These are phyloP conservation scores for Melieria omissa DNA, from an alignment of 2,888 invertebrate genomes.

Conservation along the genomic window DNA sequence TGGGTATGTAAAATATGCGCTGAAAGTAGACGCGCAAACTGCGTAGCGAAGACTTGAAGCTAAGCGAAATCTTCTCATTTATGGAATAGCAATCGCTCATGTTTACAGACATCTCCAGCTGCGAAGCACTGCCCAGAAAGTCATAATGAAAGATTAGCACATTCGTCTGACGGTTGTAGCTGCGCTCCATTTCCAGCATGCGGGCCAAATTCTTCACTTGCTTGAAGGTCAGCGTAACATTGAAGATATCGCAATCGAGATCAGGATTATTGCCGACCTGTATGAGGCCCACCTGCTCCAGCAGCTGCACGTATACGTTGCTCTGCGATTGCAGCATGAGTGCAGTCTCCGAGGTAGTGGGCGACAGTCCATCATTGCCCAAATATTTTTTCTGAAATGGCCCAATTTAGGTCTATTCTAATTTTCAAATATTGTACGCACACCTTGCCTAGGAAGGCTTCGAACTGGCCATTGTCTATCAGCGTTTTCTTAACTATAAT, in stretches of 20 bases:
- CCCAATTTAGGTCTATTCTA: not conserved
- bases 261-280: slow-evolving; percentile 62
- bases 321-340: slow-evolving; percentile 62
- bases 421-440: slow-evolving; percentile 29
- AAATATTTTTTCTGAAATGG: slow-evolving; percentile 47
- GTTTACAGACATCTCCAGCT: slow-evolving; percentile 55
- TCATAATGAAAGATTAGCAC: slow-evolving; percentile 55
- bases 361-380: slow-evolving; percentile 47
- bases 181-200: slow-evolving; percentile 48
- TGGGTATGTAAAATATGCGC: slow-evolving; percentile 65
- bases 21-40: slow-evolving; percentile 67
- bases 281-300: slow-evolving; percentile 61
- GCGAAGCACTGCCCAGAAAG: slow-evolving; percentile 60
- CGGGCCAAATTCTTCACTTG: slow-evolving; percentile 53
- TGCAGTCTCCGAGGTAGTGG: slow-evolving; percentile 52
- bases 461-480: slow-evolving; percentile 53
- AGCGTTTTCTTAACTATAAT: slow-evolving; percentile 71
- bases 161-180: slow-evolving; percentile 5
- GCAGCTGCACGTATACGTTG: slow-evolving; percentile 61
- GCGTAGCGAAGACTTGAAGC: slow-evolving; percentile 67
- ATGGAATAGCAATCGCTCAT: slow-evolving; percentile 59
- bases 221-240: slow-evolving; percentile 57
- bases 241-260: slow-evolving; percentile 60
- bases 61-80: slow-evolving; percentile 67
- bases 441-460: slow-evolving; percentile 51